Base-by-base conservation (phyloP, 2,888 invertebrate genomes). In the Eulithis prunata region DNA sequence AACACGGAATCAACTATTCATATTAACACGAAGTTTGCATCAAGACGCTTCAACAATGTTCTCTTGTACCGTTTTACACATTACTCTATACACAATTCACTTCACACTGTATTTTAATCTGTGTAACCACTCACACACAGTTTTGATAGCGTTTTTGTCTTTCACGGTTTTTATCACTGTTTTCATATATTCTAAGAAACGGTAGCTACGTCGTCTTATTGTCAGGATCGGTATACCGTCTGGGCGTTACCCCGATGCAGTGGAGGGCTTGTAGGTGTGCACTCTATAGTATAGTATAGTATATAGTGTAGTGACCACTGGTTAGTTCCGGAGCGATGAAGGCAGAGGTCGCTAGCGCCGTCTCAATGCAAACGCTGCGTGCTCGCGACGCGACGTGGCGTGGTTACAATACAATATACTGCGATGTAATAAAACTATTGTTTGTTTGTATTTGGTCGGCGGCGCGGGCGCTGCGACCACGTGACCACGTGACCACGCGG, bases 1-100 rank as follows among this genome's bases (percentile, higher is more conserved):
- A 88, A 89, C 88, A 90, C 89, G 86, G 87, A 89, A 86, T 88
- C 86, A 86, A 85, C 84, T 89, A 88, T 85, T 83, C 85, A 84
- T 81, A 84, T 84, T 83, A 79, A 76, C 69, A 70, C 71, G 72
- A 66, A 70, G 73, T 75, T 76, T 74, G 76, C 76, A 76, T 74
- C 69, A 71, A 76, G 74, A 74, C 76, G 74, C 67, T 67, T 66
- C 73, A 71, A 59, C 66, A 68, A 70, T 71, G 68, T 71, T 66
- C 67, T 68, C 65, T 58, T 64, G 66, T 71, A 66, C 64, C 64
- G 61, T 70, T 68, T 66, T 49, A 71, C 72, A 71, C 71, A 71
- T 71, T 65, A 69, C 70, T 69, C 68, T 70, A 70, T 68, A 70
- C 73, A 73, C 68, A 65, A 73, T 69, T 70, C 73, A 73, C 73